Evolutionary conservation across 2,113 vertebrate genomes (phyloP), one percentile per base, ranked within the genome.

Genomic region (Cryptotis parvus): DNA sequence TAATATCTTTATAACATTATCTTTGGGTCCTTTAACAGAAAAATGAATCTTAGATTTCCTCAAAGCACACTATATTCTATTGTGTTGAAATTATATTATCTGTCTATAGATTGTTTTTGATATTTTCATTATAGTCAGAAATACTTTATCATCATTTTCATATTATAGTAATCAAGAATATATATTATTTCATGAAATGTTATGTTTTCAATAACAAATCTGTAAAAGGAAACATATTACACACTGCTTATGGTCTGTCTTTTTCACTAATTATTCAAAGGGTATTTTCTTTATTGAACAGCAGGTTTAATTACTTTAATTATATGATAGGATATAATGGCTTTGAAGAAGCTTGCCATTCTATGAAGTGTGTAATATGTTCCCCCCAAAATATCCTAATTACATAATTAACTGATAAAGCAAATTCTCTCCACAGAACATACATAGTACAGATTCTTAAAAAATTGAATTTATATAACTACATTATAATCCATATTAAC

Each of bases 231-330:
- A 94, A 92, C 27, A 80, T 77, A 87, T 37, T 65, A 6, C 37
- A 39, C 26, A 65, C 18, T 81, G 52, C 18, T 87, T 74, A 82
- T 43, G 3, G 24, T 83, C 78, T 90, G 65, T 52, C 9, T 94
- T 91, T 93, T 94, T 77, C 18, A 63, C n/a, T 92, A 93, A 87
- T 96, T 94, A 90, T 90, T 94, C 65, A 91, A 95, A 95, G 18
- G 15, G 73, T 91, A 87, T 94, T 96, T 95, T 97, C 72, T 92
- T 93, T 78, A 96, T 74, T 92, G 86, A 94, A 9, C 76, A 96
- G 77, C 45, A 80, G 49, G 45, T 29, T 84, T 94, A 96, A 94
- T 95, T 95, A 90, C 85, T 95, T 58, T 97, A 95, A 96, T 95
- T 96, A 94, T 69, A 87, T 90, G 77, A 78, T 88, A 96, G 73